phyloP scores from a whole-genome alignment of 2,797 vertebrate genomes.

The Epinephelus awoara region DNA sequence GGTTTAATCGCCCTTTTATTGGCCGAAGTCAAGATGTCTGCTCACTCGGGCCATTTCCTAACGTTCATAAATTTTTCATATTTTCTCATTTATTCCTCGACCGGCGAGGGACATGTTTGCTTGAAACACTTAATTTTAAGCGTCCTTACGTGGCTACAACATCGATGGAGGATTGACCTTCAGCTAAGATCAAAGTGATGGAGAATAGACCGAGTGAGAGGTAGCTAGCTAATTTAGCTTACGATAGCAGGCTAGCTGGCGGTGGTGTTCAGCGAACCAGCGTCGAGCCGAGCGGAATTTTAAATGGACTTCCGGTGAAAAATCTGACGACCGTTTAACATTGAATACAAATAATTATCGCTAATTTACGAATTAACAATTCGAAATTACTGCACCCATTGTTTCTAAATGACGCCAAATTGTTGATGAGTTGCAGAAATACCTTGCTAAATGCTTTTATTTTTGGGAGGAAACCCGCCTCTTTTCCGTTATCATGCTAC shows the following conservation, averaged over 20 bases:
- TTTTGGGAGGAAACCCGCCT: not conserved
- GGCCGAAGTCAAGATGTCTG: constrained; percentile 85
- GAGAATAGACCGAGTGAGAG: constrained; percentile 60
- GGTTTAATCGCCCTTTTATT: constrained; percentile 69
- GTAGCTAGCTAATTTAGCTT: constrained; percentile 76
- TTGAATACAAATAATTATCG: not conserved
- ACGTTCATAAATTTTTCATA: constrained; percentile 63
- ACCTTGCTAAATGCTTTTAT: not conserved
- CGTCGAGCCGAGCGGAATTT: constrained; percentile 16
- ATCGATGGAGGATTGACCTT: constrained; percentile 67
- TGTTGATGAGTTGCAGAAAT: rapidly evolving
- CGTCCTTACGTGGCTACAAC: not conserved
- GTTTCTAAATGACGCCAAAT: rapidly evolving
- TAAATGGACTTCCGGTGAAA: constrained; percentile 62
- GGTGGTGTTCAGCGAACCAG: constrained; percentile 14
- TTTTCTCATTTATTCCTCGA: not conserved
- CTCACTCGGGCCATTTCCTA: constrained; percentile 74
- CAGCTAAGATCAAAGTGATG: constrained; percentile 68
- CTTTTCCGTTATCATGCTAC: constrained; percentile 22
- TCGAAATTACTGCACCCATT: rapidly evolving
- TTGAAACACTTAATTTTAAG: not conserved
- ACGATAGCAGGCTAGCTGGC: constrained; percentile 58
- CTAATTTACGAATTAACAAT: rapidly evolving
- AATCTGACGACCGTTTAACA: not conserved
- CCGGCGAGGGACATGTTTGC: not conserved